Base-by-base conservation (phyloP, 1,140 invertebrate species). In the Caenorhabditis remanei region DNA sequence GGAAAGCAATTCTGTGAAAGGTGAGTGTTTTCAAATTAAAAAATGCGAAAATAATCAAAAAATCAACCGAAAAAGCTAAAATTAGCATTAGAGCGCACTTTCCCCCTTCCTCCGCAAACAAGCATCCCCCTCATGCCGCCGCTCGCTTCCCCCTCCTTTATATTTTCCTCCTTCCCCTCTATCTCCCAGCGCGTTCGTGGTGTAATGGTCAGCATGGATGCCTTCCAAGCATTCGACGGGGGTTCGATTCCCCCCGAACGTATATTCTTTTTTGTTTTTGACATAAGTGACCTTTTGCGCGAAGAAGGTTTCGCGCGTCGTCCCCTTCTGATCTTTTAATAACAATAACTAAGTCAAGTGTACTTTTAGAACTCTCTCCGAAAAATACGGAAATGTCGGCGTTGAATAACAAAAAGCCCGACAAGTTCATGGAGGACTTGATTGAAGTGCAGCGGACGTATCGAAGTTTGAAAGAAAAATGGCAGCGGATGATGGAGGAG, bases 171-270 rank as follows among this genome's bases (percentile, higher is more conserved):
- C n/a, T 50, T 50, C 46, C 71, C 21, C 7, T 19, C 71, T 24
- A 9, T 0, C n/a, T 53, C 13, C 0, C 2, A 6, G 24, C 82
- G 84, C 84, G 84, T 85, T 85, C 84, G 92, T 93, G 92, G 93
- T 93, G 92, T 93, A 93, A 92, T 91, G 92, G 92, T 93, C 90
- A 93, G 92, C 92, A 93, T 93, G 90, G 91, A 92, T 93, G 93
- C 93, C 92, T 93, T 93, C 92, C 92, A 93, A 93, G 93, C 92
- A 93, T 90, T 91, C 90, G 93, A 93, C 91, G 92, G 91, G 91
- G 91, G 93, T 93, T 93, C 92, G 92, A 93, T 90, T 93, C 92
- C 93, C 93, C 87, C 84, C 83, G 84, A 85, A 85, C 84, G 84
- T 58, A 85, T 4, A 58, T 4, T 8, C 0, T 4, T 79, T 79